Conservation (phyloP, 1,140 invertebrate genomes). For the Cydia strobilella region DNA sequence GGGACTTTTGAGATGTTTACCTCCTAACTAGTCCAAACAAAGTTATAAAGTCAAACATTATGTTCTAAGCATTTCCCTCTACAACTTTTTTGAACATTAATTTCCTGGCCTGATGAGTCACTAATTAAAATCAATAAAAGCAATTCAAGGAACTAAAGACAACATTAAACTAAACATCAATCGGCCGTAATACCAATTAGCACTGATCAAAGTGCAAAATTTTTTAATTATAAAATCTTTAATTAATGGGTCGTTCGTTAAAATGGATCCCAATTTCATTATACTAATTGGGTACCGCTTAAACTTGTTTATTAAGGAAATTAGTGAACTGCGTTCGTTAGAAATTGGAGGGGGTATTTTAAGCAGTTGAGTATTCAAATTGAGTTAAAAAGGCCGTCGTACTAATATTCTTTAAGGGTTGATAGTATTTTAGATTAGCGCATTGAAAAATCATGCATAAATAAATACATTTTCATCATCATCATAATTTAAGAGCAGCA, state of each 20-base stretch:
- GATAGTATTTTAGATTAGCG: too few species aligned
- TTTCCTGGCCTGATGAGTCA: too few species aligned
- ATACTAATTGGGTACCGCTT: neutral
- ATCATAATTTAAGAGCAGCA: too few species aligned
- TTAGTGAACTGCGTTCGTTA: conserved; percentile 1
- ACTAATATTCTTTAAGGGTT: too few species aligned
- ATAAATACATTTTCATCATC: too few species aligned
- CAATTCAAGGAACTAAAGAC: neutral
- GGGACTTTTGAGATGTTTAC: too few species aligned
- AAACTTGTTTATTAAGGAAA: conserved; percentile 15
- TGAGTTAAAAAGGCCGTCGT: neutral
- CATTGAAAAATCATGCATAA: too few species aligned
- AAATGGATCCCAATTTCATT: conserved; percentile 10
- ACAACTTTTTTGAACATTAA: too few species aligned
- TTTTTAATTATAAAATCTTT: conserved; percentile 2
- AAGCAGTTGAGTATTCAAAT: neutral
- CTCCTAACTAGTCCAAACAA: too few species aligned
- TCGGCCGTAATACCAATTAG: neutral
- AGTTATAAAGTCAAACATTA: too few species aligned
- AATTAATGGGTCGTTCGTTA: conserved; percentile 14
- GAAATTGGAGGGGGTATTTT: neutral
- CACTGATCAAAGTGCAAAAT: neutral
- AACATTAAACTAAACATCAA: neutral
- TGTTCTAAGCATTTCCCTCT: too few species aligned
- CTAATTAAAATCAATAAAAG: neutral